A percentile compares a stretch with the other conserved stretches of the same genome.
Conservation (phyloP, 2,113 vertebrate genomes). For the Gobiocypris rarus region DNA sequence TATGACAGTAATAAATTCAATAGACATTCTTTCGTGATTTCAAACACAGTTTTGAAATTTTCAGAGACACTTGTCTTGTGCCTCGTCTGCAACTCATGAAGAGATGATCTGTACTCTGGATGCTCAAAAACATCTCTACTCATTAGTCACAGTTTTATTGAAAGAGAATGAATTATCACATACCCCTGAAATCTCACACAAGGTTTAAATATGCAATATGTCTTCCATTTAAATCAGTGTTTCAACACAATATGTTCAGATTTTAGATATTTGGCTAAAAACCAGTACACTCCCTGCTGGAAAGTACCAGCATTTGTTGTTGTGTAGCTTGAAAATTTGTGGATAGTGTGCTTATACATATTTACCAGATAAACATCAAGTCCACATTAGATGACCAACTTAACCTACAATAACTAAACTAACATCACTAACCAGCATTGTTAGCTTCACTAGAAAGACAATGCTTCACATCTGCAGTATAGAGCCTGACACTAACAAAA, state of each 20-base stretch:
- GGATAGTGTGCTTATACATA: neutral
- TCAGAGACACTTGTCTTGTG: no score
- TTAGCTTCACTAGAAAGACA: neutral
- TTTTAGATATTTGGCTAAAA: neutral
- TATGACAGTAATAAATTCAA: neutral
- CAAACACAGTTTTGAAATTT: neutral
- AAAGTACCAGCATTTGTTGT: neutral
- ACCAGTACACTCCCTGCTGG: neutral
- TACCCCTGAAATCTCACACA: neutral
- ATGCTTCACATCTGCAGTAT: neutral
- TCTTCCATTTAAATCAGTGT: neutral
- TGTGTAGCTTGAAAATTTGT: no score
- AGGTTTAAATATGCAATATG: neutral
- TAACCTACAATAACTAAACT: neutral
- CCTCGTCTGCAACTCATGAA: neutral
- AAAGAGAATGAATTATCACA: neutral
- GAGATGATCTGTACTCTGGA: neutral
- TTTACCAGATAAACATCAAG: neutral
- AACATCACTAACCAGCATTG: neutral
- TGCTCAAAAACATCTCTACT: neutral
- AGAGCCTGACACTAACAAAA: neutral
- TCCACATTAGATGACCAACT: neutral
- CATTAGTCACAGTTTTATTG: neutral
- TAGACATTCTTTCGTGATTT: neutral
- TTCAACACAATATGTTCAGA: constrained; percentile 5